phyloP scores from a whole-genome alignment of 2,888 invertebrate genomes.

The Pyrrhosoma nymphula region DNA sequence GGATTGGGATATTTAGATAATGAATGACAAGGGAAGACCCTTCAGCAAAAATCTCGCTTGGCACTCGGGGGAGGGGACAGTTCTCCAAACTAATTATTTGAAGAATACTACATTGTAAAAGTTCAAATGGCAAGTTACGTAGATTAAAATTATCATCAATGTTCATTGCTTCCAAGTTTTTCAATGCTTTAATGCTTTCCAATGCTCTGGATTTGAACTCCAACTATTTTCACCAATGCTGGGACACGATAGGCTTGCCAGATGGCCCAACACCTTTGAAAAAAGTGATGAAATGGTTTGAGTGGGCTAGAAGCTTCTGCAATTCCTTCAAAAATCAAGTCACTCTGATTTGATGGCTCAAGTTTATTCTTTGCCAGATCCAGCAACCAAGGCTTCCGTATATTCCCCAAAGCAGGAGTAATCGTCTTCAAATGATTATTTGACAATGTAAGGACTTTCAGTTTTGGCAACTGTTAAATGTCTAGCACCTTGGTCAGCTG shows the following conservation, averaged over 20 bases:
- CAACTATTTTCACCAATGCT: conserved; percentile 98
- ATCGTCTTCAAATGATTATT: conserved; percentile 96
- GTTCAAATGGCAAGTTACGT: conserved; percentile 97
- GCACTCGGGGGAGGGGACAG: conserved; percentile 98
- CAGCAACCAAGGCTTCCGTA: conserved; percentile 94
- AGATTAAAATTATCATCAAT: conserved; percentile 98
- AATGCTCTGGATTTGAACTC: conserved; percentile 96
- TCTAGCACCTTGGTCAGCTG: conserved; percentile 97
- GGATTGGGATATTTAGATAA: conserved; percentile 91
- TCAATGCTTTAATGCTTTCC: conserved; percentile 97
- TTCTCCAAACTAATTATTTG: conserved; percentile 99
- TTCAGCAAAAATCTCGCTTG: conserved; percentile 96
- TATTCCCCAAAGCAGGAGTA: conserved; percentile 95
- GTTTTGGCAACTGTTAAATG: conserved; percentile 94
- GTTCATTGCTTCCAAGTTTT: conserved; percentile 96
- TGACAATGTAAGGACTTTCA: conserved; percentile 97
- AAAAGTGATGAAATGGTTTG: conserved; percentile 94
- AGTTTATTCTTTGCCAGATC: conserved; percentile 99
- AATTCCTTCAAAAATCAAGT: conserved; percentile 96
- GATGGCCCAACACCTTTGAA: conserved; percentile 98
- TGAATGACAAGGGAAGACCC: conserved; percentile 98
- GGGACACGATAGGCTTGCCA: conserved; percentile 93
- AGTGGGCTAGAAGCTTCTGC: conserved; percentile 96
- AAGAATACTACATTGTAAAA: conserved; percentile 97
- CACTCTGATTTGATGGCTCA: conserved; percentile 95